Evolutionary conservation across 2,113 vertebrate species (phyloP).

Genomic region (Neolamprologus kungweensis): DNA sequence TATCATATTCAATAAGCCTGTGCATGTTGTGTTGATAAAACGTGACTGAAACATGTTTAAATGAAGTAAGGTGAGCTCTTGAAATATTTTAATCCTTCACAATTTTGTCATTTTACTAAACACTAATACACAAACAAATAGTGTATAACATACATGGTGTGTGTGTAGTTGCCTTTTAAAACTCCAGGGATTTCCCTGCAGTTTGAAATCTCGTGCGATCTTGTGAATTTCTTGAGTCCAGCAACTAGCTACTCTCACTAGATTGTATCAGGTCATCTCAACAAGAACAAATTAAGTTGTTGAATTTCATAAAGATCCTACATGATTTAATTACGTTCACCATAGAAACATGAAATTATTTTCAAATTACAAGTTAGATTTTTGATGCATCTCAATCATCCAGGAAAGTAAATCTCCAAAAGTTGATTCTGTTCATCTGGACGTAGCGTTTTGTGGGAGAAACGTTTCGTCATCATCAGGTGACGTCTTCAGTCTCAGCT

Average conservation of each 20-base stretch:
- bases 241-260: rapidly evolving
- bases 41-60: rapidly evolving
- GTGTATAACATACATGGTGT: neutral
- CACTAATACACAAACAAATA: neutral
- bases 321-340: neutral
- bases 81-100: neutral
- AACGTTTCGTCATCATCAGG: rapidly evolving
- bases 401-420: neutral
- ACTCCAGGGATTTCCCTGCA: neutral
- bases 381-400: neutral
- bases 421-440: rapidly evolving
- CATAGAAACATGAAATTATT: neutral
- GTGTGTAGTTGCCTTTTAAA: neutral
- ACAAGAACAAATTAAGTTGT: neutral
- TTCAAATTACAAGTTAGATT: neutral
- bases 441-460: rapidly evolving
- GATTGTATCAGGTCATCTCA: neutral
- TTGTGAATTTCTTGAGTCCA: neutral
- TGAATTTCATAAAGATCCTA: neutral
- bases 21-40: neutral
- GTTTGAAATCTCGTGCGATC: neutral
- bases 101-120: neutral
- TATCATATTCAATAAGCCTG: neutral
- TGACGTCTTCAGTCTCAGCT: neutral
- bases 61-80: neutral